These are phyloP conservation scores for Drosophila carrolli DNA, from an alignment of 1,140 invertebrate species.

Conservation along the genomic window DNA sequence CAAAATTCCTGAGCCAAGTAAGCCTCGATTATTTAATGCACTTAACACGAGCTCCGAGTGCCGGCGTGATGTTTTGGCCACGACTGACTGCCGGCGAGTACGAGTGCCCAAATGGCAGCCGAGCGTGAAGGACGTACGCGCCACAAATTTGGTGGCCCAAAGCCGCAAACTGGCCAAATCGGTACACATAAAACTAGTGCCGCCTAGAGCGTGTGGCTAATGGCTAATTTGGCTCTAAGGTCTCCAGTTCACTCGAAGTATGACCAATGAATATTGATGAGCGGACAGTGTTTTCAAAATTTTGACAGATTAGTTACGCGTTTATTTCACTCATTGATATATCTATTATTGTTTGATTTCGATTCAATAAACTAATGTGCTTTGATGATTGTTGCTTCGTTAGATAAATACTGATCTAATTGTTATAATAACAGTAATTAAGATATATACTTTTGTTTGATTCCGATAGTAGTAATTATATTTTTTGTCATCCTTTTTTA, in stretches of 20 bases:
- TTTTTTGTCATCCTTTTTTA: no score
- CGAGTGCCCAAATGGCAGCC: conserved; percentile 51
- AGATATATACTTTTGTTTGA: no score
- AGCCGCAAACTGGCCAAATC: conserved; percentile 38
- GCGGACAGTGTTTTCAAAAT: neutral
- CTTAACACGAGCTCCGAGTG: conserved; percentile 65
- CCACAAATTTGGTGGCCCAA: conserved; percentile 65
- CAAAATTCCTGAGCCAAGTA: conserved; percentile 45
- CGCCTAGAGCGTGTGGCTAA: conserved; percentile 24
- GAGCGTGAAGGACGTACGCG: conserved; percentile 66
- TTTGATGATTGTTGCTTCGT: neutral
- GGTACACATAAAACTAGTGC: conserved; percentile 5
- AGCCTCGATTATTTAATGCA: conserved; percentile 69
- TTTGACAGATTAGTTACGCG: neutral
- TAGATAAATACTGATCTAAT: neutral
- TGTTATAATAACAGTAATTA: no score
- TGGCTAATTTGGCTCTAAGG: conserved; percentile 28
- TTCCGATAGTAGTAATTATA: no score
- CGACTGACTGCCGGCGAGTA: conserved; percentile 36
- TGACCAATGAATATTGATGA: conserved; percentile 38
- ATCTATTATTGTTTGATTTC: neutral
- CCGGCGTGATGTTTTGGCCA: conserved; percentile 19
- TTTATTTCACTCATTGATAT: neutral
- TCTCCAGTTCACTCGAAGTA: conserved; percentile 16
- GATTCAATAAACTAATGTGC: neutral